Evolutionary conservation across 2,797 vertebrate species (phyloP).

Genomic region (Muraenolepis orangiensis): DNA sequence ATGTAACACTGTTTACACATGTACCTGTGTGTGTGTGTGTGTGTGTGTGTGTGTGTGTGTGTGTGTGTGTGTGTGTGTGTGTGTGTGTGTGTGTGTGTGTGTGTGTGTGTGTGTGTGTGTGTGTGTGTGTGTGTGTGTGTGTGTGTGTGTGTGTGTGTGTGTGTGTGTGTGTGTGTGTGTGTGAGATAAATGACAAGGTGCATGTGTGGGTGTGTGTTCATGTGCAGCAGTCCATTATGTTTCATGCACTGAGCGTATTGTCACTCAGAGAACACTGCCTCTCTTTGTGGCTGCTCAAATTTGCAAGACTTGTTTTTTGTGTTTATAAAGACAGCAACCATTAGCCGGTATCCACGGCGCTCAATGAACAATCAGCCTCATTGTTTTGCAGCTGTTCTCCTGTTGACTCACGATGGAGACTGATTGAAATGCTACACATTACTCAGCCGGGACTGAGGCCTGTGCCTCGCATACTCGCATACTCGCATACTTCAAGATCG

Average conservation of each 20-base stretch:
- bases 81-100: neutral
- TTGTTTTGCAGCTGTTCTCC: slow-evolving; percentile 65
- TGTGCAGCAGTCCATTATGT: slow-evolving; percentile 59
- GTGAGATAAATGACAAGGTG: neutral
- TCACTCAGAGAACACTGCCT: slow-evolving; percentile 60
- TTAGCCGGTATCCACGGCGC: slow-evolving; percentile 54
- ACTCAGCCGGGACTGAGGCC: slow-evolving; percentile 3
- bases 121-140: neutral
- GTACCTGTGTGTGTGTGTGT: neutral
- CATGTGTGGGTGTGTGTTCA: neutral
- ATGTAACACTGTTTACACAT: neutral
- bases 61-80: neutral
- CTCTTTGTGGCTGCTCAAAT: slow-evolving; percentile 62
- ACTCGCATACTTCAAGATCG: neutral
- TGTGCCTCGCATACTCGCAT: neutral
- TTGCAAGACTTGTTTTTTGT: slow-evolving; percentile 59
- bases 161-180: neutral
- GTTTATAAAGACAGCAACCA: slow-evolving; percentile 67
- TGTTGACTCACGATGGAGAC: slow-evolving; percentile 48
- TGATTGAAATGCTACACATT: slow-evolving; percentile 24
- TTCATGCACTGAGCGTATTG: slow-evolving; percentile 55
- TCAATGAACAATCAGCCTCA: slow-evolving; percentile 61
- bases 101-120: neutral
- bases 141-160: slow-evolving; percentile 16
- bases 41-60: slow-evolving; percentile 17